Conservation (phyloP, 1,140 invertebrate genomes). For the Heterodera schachtii region DNA sequence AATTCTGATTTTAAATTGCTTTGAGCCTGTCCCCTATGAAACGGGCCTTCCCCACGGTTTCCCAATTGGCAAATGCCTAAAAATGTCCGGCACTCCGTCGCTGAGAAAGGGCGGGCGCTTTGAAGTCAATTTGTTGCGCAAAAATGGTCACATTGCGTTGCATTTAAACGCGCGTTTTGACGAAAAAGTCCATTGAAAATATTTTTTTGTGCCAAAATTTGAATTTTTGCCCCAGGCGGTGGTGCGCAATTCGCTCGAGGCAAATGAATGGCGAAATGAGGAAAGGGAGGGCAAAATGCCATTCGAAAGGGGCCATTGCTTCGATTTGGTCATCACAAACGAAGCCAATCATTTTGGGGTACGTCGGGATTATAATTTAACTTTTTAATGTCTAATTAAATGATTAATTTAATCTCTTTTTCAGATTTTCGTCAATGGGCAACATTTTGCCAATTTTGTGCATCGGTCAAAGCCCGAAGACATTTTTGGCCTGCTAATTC, state of each 20-base stretch:
- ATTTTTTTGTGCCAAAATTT: too few species aligned
- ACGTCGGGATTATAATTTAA: too few species aligned
- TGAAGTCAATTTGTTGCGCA: conserved; percentile 61
- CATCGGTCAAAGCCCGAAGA: conserved; percentile 62
- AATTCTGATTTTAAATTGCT: too few species aligned
- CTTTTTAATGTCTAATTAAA: too few species aligned
- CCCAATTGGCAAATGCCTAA: conserved; percentile 56
- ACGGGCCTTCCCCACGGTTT: conserved; percentile 56
- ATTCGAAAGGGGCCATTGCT: conserved; percentile 60
- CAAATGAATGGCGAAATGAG: conserved; percentile 63
- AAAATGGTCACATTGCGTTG: conserved; percentile 64
- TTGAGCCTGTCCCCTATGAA: conserved; percentile 58
- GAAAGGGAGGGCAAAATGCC: conserved; percentile 58
- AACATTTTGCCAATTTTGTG: conserved; percentile 60
- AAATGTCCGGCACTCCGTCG: conserved; percentile 52
- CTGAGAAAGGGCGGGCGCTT: conserved; percentile 64
- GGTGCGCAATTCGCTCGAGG: conserved; percentile 57
- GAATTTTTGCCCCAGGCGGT: conserved; percentile 42
- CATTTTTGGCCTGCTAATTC: conserved; percentile 63
- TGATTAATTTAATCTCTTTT: conserved; percentile 41
- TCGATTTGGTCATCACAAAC: conserved; percentile 60
- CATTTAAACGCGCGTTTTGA: conserved; percentile 65
- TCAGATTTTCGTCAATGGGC: conserved; percentile 61
- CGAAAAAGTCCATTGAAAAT: too few species aligned
- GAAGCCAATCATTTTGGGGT: conserved; percentile 60